A percentile compares a stretch with the other conserved stretches of the same genome.
These are phyloP conservation scores for Australoheros scitulus DNA, from an alignment of 2,113 vertebrate species.

Conservation along the genomic window DNA sequence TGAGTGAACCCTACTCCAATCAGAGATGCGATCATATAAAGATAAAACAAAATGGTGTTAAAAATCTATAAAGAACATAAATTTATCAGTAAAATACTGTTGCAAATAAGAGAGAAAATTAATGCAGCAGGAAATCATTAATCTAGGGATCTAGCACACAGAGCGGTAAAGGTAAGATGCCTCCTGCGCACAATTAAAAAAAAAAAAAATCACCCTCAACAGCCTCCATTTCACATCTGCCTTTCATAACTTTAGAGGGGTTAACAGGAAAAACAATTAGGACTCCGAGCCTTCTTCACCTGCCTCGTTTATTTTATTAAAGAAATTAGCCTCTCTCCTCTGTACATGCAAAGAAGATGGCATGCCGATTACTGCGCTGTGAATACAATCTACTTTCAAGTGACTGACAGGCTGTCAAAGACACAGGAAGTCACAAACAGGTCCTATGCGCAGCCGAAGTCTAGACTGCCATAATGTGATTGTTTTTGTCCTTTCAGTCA, in stretches of 20 bases:
- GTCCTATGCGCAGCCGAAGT: conserved; percentile 34
- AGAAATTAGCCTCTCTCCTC: conserved; percentile 9
- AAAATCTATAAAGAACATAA: background rate
- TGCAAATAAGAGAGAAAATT: background rate
- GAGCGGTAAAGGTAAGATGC: background rate
- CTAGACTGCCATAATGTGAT: conserved; percentile 65
- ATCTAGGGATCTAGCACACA: background rate
- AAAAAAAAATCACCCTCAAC: background rate
- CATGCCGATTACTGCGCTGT: background rate
- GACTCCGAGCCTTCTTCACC: background rate
- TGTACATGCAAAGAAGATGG: background rate
- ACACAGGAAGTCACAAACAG: conserved; percentile 29
- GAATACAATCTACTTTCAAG: conserved; percentile 16
- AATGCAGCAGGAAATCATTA: background rate
- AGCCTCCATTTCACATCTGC: background rate
- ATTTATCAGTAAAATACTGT: background rate
- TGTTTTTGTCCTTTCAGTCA: conserved; percentile 67
- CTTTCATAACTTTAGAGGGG: conserved; percentile 13
- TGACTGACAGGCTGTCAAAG: conserved; percentile 56
- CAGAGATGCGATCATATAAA: background rate
- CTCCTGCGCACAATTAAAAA: background rate
- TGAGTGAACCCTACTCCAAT: background rate
- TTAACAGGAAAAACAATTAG: conserved; percentile 23
- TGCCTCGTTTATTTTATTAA: conserved; percentile 23
- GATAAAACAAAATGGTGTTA: background rate